Evolutionary conservation across 2,888 invertebrate species (phyloP).

Genomic region (Orthonevra nobilis): DNA sequence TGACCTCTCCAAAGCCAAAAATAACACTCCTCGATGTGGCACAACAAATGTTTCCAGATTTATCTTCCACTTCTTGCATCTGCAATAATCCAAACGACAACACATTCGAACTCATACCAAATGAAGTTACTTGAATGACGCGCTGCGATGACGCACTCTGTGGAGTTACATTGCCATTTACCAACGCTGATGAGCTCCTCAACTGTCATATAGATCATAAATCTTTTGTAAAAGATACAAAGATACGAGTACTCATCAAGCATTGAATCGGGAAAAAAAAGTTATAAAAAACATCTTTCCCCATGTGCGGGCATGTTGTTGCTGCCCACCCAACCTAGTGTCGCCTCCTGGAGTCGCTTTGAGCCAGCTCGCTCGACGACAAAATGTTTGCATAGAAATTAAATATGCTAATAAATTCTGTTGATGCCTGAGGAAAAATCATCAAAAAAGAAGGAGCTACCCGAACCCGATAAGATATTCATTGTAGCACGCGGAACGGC

Average conservation of each 20-base stretch:
- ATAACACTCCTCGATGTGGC: constrained; percentile 15
- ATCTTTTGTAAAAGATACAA: constrained; percentile 31
- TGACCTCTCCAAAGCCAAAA: constrained; percentile 21
- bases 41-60: constrained; percentile 27
- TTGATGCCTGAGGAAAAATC: constrained; percentile 59
- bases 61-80: constrained; percentile 8
- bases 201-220: constrained; percentile 35
- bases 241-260: constrained; percentile 31
- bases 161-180: constrained; percentile 15
- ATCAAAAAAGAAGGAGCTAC: constrained; percentile 29
- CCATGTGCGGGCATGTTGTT: neutral
- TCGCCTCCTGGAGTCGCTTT: neutral
- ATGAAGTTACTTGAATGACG: too few species aligned
- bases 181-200: constrained; percentile 10
- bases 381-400: constrained; percentile 63
- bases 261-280: constrained; percentile 10
- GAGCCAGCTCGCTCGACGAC: too few species aligned
- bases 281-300: constrained; percentile 6
- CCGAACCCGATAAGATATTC: constrained; percentile 50
- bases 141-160: constrained; percentile 26
- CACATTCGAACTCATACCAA: too few species aligned
- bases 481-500: constrained; percentile 42
- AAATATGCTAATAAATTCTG: constrained; percentile 66
- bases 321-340: neutral
- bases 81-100: neutral